A percentile compares a stretch with the other conserved stretches of the same genome.
These are phyloP conservation scores for Spheniscus mendiculus DNA, from an alignment of 2,113 vertebrate species.

Conservation along the genomic window DNA sequence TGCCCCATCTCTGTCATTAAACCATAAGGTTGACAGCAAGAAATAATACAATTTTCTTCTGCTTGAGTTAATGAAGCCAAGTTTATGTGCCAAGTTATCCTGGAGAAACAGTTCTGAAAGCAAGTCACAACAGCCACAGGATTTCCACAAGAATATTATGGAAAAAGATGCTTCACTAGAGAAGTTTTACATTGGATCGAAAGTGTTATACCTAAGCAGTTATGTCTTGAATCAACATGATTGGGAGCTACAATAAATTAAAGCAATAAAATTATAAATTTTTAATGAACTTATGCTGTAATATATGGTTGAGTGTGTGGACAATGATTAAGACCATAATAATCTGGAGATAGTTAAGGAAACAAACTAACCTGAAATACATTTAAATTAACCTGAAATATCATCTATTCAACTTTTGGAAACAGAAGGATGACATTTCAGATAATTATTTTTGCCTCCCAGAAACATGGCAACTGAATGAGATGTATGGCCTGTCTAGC, in stretches of 20 bases:
- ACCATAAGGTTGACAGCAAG: neutral
- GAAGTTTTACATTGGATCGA: neutral
- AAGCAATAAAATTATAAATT: neutral
- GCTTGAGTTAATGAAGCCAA: neutral
- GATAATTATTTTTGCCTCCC: neutral
- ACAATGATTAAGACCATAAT: neutral
- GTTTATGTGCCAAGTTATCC: neutral
- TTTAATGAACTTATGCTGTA: neutral
- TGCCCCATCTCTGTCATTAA: neutral
- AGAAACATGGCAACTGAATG: neutral
- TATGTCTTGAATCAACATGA: neutral
- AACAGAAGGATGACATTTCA: neutral
- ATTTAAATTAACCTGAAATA: neutral
- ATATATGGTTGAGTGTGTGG: neutral
- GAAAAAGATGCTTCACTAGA: neutral
- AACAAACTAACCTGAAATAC: neutral
- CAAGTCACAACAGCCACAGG: neutral
- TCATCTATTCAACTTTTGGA: neutral
- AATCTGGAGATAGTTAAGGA: neutral
- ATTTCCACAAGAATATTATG: neutral
- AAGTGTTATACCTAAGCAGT: neutral
- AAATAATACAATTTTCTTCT: neutral
- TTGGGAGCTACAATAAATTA: neutral
- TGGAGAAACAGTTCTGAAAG: neutral
- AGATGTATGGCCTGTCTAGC: neutral